A percentile compares a stretch with the other conserved stretches of the same genome.
These are phyloP conservation scores for Arbacia lixula DNA, from an alignment of 53 echinoderm and acorn worm species.

Conservation along the genomic window DNA sequence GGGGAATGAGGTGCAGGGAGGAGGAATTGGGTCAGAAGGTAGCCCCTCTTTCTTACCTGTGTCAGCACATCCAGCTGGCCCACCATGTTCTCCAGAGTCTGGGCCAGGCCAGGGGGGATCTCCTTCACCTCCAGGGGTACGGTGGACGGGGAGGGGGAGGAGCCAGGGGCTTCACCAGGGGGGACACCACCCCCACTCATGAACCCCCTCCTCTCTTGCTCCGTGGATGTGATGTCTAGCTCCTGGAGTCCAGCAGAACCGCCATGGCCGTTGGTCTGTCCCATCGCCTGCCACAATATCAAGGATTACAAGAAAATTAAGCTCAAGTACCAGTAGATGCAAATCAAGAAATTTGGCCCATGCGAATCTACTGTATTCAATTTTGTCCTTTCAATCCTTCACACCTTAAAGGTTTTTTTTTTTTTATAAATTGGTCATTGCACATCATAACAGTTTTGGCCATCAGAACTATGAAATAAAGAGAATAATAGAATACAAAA, in stretches of 20 bases:
- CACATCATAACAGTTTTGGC: no score
- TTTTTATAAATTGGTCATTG: no score
- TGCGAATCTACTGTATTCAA: no score
- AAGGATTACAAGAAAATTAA: no score
- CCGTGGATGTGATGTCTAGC: slow-evolving; percentile 83
- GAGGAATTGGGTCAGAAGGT: no score
- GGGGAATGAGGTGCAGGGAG: not conserved
- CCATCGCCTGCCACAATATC: slow-evolving; percentile 24
- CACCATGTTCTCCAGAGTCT: slow-evolving; percentile 95
- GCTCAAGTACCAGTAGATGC: no score
- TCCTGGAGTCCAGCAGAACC: slow-evolving; percentile 59
- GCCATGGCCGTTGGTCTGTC: not conserved
- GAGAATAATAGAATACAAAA: no score
- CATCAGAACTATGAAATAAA: no score
- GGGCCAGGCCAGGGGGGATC: slow-evolving; percentile 90
- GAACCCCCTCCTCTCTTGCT: slow-evolving; percentile 78
- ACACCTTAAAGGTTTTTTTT: no score
- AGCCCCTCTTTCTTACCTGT: slow-evolving; percentile 68
- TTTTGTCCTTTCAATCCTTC: no score
- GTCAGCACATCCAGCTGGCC: slow-evolving; percentile 94
- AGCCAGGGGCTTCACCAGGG: slow-evolving; percentile 3
- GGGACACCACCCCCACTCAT: slow-evolving; percentile 36
- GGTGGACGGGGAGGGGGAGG: slow-evolving; percentile 53
- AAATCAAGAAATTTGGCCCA: no score
- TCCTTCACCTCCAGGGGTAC: slow-evolving; percentile 90